Percentiles rank a stretch among this genome's conserved stretches.
phyloP scores from a whole-genome alignment of 2,888 invertebrate species.

The Electrophaes corylata region DNA sequence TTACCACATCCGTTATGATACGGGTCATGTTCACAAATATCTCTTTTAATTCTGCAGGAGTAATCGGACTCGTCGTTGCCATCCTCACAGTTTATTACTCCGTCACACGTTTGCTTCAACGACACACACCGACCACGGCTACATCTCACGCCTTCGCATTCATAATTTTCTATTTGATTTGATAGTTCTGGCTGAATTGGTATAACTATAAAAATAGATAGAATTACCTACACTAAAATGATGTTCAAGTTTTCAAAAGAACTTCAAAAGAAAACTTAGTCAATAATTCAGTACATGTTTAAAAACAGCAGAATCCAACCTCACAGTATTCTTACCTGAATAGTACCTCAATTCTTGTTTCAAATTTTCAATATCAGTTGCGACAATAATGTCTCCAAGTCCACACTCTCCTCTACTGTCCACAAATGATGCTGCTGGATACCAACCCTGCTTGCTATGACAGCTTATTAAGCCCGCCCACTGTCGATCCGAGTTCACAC shows the following conservation, averaged over 20 bases:
- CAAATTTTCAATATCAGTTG: conserved; percentile 82
- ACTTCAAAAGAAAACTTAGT: no score
- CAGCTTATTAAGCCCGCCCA: conserved; percentile 90
- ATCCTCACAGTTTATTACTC: conserved; percentile 87
- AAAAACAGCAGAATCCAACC: no score
- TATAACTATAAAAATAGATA: conserved; percentile 21
- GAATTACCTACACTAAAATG: background rate
- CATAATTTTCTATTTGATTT: conserved; percentile 34
- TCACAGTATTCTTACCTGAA: conserved; percentile 66
- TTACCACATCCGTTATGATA: conserved; percentile 69
- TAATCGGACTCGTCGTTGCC: conserved; percentile 86
- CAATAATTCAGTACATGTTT: no score
- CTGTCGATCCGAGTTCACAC: conserved; percentile 46
- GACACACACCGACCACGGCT: conserved; percentile 87
- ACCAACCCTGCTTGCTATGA: conserved; percentile 87
- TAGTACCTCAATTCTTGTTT: conserved; percentile 76
- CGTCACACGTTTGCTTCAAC: conserved; percentile 86
- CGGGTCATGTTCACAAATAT: conserved; percentile 58
- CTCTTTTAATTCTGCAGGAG: conserved; percentile 70
- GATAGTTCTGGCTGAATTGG: conserved; percentile 7
- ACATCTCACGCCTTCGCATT: conserved; percentile 87
- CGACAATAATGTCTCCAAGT: conserved; percentile 66
- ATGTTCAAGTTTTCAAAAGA: no score
- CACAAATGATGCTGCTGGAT: conserved; percentile 87
- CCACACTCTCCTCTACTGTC: conserved; percentile 85